These are phyloP conservation scores for Drosophila crucigera DNA, from an alignment of 2,888 invertebrate species.

Conservation along the genomic window DNA sequence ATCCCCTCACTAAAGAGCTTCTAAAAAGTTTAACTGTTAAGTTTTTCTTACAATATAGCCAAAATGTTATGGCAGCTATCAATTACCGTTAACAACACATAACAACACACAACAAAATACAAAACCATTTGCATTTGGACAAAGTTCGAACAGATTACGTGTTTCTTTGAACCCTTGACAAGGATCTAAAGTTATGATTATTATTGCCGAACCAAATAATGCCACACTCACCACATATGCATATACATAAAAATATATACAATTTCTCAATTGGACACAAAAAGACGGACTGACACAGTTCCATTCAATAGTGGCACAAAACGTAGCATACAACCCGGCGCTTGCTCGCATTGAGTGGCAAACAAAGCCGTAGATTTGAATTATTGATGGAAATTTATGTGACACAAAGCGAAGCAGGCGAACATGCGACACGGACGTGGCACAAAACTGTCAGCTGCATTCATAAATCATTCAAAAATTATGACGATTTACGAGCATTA, in stretches of 20 bases:
- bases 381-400: slow-evolving; percentile 73
- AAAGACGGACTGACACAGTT: slow-evolving; percentile 19
- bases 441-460: slow-evolving; percentile 51
- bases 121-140: slow-evolving; percentile 28
- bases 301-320: slow-evolving; percentile 23
- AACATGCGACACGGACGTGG: slow-evolving; percentile 7
- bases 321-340: slow-evolving; percentile 28
- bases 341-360: slow-evolving; percentile 20
- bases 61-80: slow-evolving; percentile 36
- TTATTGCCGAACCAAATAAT: slow-evolving; percentile 45
- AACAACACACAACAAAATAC: slow-evolving; percentile 11
- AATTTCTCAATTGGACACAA: slow-evolving; percentile 33
- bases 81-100: slow-evolving; percentile 21
- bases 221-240: slow-evolving; percentile 27
- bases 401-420: slow-evolving; percentile 43
- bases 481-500: slow-evolving; percentile 52
- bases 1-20: slow-evolving; percentile 72
- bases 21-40: slow-evolving; percentile 57
- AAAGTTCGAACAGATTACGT: slow-evolving; percentile 12
- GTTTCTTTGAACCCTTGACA: slow-evolving; percentile 17
- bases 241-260: slow-evolving; percentile 22
- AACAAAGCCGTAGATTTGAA: slow-evolving; percentile 61
- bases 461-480: slow-evolving; percentile 66
- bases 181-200: slow-evolving; percentile 47
- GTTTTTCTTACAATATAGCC: slow-evolving; percentile 53